Base-by-base conservation (phyloP, 2,113 vertebrate genomes). In the Scomber colias region DNA sequence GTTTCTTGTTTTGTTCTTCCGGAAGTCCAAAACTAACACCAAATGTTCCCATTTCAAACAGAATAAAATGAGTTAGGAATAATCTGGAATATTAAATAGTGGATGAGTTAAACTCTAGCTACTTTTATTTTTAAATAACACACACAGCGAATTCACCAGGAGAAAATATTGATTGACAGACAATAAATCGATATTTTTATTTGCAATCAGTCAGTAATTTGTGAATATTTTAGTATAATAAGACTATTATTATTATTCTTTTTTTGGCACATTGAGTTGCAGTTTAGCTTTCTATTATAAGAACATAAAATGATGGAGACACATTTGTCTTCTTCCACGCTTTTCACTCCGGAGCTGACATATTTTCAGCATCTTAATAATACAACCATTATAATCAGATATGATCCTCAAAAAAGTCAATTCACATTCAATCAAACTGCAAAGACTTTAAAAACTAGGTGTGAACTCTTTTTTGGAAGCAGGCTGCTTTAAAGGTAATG, bases 141-240 rank as follows among this genome's bases (percentile, higher is more conserved):
- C 5, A 35, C 17, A 40, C 11, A 15, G 27, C 27, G 46, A 19
- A 68, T 31, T 53, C 16, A 49, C 17, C 35, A 48, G 40, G 45
- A 46, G 15, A 14, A 53, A n/a, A 5, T 15, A 27, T 60, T 6
- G 53, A 50, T 57, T 70, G 59, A 64, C 73, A 85, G 44, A 45
- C 73, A 48, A 24, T 50, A 3, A 11, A 57, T 21, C 19, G 49
- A 56, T 63, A 35, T 35, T 35, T 35, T 40, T 40, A 40, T 40
- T 40, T 9, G 35, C 35, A 9, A 40, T 9, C 35, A 40, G 2
- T 14, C 35, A 15, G 11, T 4, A 17, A 15, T 13, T 35, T 8
- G 11, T 56, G 12, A 21, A 9, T 21, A 9, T 40, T 40, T 40
- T 9, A 40, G 6, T 40, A 40, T 40, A 9, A 40, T 40, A 9